Percentiles rank a stretch among this genome's conserved stretches.
Conservation (phyloP, 2,888 invertebrate genomes). For the Agrochola lota region DNA sequence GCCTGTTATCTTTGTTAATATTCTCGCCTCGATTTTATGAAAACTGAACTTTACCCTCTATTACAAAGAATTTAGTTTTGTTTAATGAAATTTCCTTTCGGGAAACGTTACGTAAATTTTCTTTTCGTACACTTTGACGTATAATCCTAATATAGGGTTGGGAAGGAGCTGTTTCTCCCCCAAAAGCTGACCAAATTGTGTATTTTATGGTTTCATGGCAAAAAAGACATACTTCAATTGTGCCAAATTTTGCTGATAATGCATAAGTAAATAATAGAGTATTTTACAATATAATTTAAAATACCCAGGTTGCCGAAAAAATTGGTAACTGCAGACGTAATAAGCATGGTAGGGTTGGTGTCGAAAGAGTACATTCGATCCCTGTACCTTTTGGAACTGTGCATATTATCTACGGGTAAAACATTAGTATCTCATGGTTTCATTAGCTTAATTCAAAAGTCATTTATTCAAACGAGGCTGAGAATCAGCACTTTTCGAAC, state of each 20-base stretch:
- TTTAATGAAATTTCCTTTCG: conserved; percentile 20
- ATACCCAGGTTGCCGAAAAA: neutral
- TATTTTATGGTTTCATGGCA: conserved; percentile 1
- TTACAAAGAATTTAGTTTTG: conserved; percentile 46
- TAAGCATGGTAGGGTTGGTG: too few relatives aligned
- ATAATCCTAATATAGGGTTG: conserved; percentile 18
- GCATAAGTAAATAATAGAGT: neutral
- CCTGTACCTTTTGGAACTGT: neutral
- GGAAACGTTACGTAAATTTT: conserved; percentile 30
- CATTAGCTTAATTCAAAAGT: neutral
- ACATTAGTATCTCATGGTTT: neutral
- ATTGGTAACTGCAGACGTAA: neutral
- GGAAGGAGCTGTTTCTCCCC: neutral
- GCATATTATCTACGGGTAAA: neutral
- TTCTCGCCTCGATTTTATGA: conserved; percentile 39
- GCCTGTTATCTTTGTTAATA: conserved; percentile 55
- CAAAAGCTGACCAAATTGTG: neutral
- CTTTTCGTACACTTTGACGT: conserved; percentile 37
- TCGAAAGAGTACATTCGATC: neutral
- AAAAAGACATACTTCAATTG: neutral
- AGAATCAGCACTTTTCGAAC: too few relatives aligned
- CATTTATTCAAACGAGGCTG: too few relatives aligned
- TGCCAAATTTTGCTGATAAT: neutral
- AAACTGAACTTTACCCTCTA: conserved; percentile 58
- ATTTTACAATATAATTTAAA: neutral